Percentiles rank a stretch among this genome's conserved stretches.
phyloP scores from a whole-genome alignment of 2,797 vertebrate species.

The Gadopsis marmoratus region DNA sequence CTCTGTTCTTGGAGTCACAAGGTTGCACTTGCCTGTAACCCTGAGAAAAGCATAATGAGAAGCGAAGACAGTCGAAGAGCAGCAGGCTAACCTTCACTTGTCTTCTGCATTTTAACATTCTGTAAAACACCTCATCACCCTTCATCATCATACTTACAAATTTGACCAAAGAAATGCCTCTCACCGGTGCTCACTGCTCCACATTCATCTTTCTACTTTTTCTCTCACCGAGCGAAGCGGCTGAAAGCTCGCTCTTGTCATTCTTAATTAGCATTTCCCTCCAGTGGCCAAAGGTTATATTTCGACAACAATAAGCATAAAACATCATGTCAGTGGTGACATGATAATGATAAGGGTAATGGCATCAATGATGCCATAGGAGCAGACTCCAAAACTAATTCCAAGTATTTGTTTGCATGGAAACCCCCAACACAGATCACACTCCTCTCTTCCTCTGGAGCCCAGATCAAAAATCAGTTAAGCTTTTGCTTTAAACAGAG shows the following conservation, averaged over 20 bases:
- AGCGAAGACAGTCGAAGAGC: constrained; percentile 36
- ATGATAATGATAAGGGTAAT: neutral
- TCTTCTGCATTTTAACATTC: constrained; percentile 28
- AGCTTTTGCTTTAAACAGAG: constrained; percentile 18
- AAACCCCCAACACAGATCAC: constrained; percentile 1
- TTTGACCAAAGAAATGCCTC: neutral
- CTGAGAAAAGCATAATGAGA: constrained; percentile 47
- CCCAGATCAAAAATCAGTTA: constrained; percentile 16
- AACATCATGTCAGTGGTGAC: neutral
- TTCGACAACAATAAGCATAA: neutral
- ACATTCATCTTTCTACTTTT: constrained; percentile 5
- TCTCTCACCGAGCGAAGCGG: neutral
- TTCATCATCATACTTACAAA: constrained; percentile 25
- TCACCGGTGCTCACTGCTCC: neutral
- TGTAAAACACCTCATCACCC: constrained; percentile 26
- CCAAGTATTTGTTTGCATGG: neutral
- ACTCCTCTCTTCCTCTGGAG: constrained; percentile 14
- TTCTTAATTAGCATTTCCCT: neutral
- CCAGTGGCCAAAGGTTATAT: neutral
- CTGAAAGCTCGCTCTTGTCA: neutral
- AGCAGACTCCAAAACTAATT: neutral
- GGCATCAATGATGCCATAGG: neutral
- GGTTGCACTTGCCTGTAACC: constrained; percentile 27
- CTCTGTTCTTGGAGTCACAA: constrained; percentile 35
- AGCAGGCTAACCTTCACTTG: constrained; percentile 33